Evolutionary conservation across 1,140 invertebrate species (phyloP).

Genomic region (Zaprionus ghesquierei): DNA sequence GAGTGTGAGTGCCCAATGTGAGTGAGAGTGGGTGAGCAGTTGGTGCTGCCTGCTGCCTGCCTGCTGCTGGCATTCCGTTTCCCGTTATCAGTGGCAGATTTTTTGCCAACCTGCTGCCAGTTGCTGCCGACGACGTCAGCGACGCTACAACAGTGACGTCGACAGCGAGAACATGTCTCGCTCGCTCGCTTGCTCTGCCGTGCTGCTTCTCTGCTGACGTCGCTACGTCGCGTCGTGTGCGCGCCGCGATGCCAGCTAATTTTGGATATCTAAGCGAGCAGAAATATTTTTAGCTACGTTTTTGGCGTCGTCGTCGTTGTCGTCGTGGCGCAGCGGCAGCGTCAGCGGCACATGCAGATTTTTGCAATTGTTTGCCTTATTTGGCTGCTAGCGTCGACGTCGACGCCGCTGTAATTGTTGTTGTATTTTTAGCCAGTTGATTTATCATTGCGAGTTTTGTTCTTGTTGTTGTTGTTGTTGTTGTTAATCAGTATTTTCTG

Average conservation of each 20-base stretch:
- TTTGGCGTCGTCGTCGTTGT: slow-evolving; percentile 7
- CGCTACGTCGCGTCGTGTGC: slow-evolving; percentile 40
- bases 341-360: slow-evolving; percentile 78
- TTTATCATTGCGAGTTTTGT: slow-evolving; percentile 69
- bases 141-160: slow-evolving; percentile 20
- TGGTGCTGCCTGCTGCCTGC: slow-evolving; percentile 46
- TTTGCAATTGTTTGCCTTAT: slow-evolving; percentile 80
- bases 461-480: not conserved
- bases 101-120: slow-evolving; percentile 74
- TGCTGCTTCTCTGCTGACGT: slow-evolving; percentile 36
- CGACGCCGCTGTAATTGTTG: slow-evolving; percentile 28
- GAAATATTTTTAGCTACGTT: slow-evolving; percentile 74
- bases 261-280: slow-evolving; percentile 76
- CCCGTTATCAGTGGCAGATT: slow-evolving; percentile 79
- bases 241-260: slow-evolving; percentile 66
- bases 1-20: not conserved
- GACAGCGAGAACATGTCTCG: slow-evolving; percentile 9
- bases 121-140: slow-evolving; percentile 32
- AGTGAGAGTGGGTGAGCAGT: slow-evolving; percentile 27
- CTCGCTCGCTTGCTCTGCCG: not conserved
- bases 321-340: slow-evolving; percentile 33
- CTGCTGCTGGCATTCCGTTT: slow-evolving; percentile 75
- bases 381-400: slow-evolving; percentile 54
- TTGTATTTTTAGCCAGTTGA: slow-evolving; percentile 74
- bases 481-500: slow-evolving; percentile 55